Percentiles rank a stretch among this genome's conserved stretches.
Evolutionary conservation across 1,140 invertebrate species (phyloP).

Genomic region (Drosophila nasuta): DNA sequence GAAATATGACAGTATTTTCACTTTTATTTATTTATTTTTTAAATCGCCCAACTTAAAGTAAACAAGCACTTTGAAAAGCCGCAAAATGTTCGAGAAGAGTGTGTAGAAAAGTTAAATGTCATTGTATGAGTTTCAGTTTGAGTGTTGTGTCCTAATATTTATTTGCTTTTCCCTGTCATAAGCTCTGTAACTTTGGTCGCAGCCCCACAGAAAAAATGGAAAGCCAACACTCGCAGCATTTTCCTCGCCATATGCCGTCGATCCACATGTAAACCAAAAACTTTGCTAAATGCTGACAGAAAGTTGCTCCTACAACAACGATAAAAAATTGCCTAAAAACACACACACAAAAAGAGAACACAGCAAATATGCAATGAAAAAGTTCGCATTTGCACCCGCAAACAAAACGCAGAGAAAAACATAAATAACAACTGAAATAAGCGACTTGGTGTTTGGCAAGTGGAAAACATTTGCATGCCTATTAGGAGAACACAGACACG

Average conservation of each 20-base stretch:
- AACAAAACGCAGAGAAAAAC: slow-evolving; percentile 49
- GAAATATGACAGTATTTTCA: slow-evolving; percentile 40
- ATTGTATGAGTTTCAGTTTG: slow-evolving; percentile 46
- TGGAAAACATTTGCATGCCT: slow-evolving; percentile 76
- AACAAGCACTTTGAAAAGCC: slow-evolving; percentile 54
- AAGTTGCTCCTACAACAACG: slow-evolving; percentile 54
- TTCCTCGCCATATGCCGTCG: slow-evolving; percentile 43
- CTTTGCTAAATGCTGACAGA: slow-evolving; percentile 66
- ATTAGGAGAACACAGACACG: slow-evolving; percentile 19
- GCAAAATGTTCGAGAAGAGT: slow-evolving; percentile 31
- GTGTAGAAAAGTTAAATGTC: slow-evolving; percentile 47
- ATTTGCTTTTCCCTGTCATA: slow-evolving; percentile 29
- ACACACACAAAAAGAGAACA: slow-evolving; percentile 23
- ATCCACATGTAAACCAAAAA: slow-evolving; percentile 47
- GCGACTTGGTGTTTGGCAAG: slow-evolving; percentile 67
- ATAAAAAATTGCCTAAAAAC: slow-evolving; percentile 46
- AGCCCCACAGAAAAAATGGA: background rate
- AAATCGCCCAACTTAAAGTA: slow-evolving; percentile 42
- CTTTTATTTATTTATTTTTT: slow-evolving; percentile 32
- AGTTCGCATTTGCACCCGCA: slow-evolving; percentile 58
- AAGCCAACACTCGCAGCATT: slow-evolving; percentile 25
- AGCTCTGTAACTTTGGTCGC: slow-evolving; percentile 22
- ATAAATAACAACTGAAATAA: slow-evolving; percentile 43
- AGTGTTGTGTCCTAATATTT: slow-evolving; percentile 49
- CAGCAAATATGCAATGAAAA: slow-evolving; percentile 51